phyloP scores from a whole-genome alignment of 2,113 vertebrate genomes.

The Athene noctua region DNA sequence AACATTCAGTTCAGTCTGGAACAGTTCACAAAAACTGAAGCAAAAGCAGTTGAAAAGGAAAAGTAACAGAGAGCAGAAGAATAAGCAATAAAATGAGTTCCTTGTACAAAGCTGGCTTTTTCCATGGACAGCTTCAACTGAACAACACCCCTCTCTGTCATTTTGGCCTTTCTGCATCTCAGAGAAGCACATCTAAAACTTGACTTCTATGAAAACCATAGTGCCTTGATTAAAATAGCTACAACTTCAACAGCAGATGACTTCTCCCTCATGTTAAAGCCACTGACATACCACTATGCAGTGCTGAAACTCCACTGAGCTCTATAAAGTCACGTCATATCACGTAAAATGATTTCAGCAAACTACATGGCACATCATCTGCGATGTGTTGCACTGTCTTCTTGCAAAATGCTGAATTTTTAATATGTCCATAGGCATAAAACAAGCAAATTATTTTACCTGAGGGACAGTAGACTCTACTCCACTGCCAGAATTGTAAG shows the following conservation, averaged over 20 bases:
- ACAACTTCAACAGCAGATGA: neutral
- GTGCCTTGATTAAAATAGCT: neutral
- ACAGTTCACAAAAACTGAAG: neutral
- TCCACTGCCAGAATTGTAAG: neutral
- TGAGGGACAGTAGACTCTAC: neutral
- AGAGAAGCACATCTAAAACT: neutral
- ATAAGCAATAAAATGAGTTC: neutral
- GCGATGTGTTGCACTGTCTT: neutral
- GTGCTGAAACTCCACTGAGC: neutral
- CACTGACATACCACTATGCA: neutral
- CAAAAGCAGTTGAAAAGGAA: neutral
- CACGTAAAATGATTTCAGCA: neutral
- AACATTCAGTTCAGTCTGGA: neutral
- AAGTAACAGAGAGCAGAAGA: neutral
- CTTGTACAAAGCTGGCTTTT: neutral
- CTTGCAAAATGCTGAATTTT: conserved; percentile 9
- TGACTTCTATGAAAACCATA: neutral
- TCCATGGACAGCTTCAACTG: neutral
- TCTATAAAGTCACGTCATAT: conserved; percentile 14
- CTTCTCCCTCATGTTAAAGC: neutral
- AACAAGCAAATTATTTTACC: conserved; percentile 16
- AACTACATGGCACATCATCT: neutral
- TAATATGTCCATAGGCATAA: neutral
- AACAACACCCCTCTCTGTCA: neutral
- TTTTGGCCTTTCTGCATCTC: neutral